Evolutionary conservation across 2,797 vertebrate species (phyloP).

Genomic region (Sebastes matsubarae): DNA sequence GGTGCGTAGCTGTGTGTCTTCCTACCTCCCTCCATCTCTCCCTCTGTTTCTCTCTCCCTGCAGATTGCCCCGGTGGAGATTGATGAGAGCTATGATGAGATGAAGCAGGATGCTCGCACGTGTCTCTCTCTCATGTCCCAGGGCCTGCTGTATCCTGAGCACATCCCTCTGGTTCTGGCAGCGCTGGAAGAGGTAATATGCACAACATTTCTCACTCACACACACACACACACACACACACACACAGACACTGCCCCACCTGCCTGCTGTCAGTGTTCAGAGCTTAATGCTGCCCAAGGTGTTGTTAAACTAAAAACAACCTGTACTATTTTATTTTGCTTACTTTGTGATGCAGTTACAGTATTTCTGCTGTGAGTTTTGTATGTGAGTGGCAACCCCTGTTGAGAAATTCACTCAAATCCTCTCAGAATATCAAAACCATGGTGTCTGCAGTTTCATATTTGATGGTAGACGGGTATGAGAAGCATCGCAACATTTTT

Average conservation of each 20-base stretch:
- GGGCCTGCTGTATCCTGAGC: constrained; percentile 94
- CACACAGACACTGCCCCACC: constrained; percentile 32
- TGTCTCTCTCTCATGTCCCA: constrained; percentile 98
- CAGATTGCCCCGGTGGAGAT: constrained; percentile 98
- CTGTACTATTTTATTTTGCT: constrained; percentile 46
- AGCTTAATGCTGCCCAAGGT: constrained; percentile 42
- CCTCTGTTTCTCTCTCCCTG: constrained; percentile 46
- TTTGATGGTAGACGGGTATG: neutral
- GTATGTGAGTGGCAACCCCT: neutral
- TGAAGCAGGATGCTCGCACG: constrained; percentile 97
- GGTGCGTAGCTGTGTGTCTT: constrained; percentile 66
- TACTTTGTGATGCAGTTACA: constrained; percentile 10
- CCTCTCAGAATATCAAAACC: neutral
- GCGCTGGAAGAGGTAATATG: constrained; percentile 90
- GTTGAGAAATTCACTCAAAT: neutral
- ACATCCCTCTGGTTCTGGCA: constrained; percentile 94
- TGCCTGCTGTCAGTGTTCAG: constrained; percentile 49
- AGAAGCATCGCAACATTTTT: neutral
- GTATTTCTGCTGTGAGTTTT: constrained; percentile 7
- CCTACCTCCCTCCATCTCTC: constrained; percentile 50
- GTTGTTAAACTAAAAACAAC: constrained; percentile 51
- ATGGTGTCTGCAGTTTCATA: neutral
- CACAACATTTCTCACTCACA: neutral
- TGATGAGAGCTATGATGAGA: constrained; percentile 97
- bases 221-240: neutral